Conservation (phyloP, 2,888 invertebrate species). For the Calliopum simillimum region DNA sequence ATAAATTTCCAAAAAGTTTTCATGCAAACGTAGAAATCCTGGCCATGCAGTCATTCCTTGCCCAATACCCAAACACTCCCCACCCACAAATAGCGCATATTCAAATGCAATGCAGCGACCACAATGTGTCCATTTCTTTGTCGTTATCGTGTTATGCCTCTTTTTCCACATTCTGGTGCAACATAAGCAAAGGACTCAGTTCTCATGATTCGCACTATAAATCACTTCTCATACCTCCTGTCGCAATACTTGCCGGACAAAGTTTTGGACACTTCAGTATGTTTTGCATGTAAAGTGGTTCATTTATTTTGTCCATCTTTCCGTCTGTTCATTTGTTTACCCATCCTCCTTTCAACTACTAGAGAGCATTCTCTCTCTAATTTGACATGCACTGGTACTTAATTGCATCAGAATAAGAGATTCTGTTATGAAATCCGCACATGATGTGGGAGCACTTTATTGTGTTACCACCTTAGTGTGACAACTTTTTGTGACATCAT, state of each 20-base stretch:
- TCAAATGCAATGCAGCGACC: neutral
- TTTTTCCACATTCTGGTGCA: slow-evolving; percentile 14
- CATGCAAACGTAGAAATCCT: too few relatives aligned
- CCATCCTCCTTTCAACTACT: neutral
- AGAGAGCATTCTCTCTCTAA: neutral
- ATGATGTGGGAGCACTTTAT: neutral
- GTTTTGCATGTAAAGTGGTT: slow-evolving; percentile 44
- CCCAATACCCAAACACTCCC: too few relatives aligned
- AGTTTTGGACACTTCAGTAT: slow-evolving; percentile 37
- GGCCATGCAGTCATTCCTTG: too few relatives aligned
- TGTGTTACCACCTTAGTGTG: neutral
- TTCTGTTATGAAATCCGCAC: neutral
- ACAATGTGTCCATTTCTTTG: slow-evolving; percentile 8
- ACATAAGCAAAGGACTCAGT: neutral
- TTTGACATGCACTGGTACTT: slow-evolving; percentile 12
- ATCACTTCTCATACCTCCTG: slow-evolving; percentile 31
- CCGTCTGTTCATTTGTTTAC: neutral
- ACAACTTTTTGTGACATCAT: neutral
- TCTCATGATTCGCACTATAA: slow-evolving; percentile 22
- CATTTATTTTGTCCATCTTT: slow-evolving; percentile 29
- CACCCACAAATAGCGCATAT: too few relatives aligned
- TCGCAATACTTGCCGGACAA: slow-evolving; percentile 19
- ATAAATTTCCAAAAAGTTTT: too few relatives aligned
- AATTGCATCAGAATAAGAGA: slow-evolving; percentile 14
- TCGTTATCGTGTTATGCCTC: slow-evolving; percentile 28